Base-by-base conservation (phyloP, 2,888 invertebrate species). In the Exephanes ischioxanthus region DNA sequence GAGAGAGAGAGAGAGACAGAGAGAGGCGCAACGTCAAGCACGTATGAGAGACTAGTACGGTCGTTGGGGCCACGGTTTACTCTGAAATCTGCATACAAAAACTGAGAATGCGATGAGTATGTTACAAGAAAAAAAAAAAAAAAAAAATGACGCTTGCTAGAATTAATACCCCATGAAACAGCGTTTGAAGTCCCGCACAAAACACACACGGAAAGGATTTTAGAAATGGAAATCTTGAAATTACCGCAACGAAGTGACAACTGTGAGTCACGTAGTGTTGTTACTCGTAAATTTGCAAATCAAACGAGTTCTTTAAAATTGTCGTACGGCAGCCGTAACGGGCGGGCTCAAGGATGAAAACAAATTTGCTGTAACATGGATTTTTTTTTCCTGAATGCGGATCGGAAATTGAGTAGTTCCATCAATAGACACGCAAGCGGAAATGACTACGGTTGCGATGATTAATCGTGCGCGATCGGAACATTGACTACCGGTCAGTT, bases 351-450 rank as follows among this genome's bases (percentile, higher is more conserved):
- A 80, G 76, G 84, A 76, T 72, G 16, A 45, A 41, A 67, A 67
- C 66, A 76, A 76, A 75, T 79, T 68, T 51, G 30, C 58, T 26
- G 30, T 45, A 71, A 30, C 22, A 45, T 33, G 30, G 48, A n/a
- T 41, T 55, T 66, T 72, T 66, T 72, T 55, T 48, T n/a, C 51
- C 48, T 30, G 19, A 72, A 26, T 41, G 14, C 55, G 53, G 68
- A 68, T 73, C 73, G 79, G 79, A 83, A 79, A 83, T 79, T 51
- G 33, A 70, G 16, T n/a, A 30, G 19, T 63, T 70, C 63, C 53
- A 53, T 53, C 73, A 73, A 22, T 14, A n/a, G n/a, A n/a, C 75
- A 71, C 83, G 79, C 75, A 14, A 75, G 41, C 68, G 79, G 83
- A 80, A 75, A 68, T 71, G 19, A 55, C 55, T 11, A 3, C 51